Evolutionary conservation across 2,888 invertebrate genomes (phyloP), one percentile per base, ranked within the genome.

Genomic region (Euplagia quadripunctaria): DNA sequence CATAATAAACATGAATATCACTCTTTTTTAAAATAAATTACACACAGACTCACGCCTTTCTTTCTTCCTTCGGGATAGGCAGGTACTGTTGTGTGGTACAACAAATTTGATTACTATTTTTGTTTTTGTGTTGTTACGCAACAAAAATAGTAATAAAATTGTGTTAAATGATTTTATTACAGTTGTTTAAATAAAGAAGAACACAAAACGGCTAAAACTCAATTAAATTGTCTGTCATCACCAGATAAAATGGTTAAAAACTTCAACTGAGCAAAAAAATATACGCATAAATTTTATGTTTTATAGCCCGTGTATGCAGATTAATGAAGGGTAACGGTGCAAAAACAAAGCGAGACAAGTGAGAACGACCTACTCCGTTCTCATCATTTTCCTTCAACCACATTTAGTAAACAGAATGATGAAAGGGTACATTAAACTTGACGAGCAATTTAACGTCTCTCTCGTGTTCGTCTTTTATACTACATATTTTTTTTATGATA

Each of bases 341-440:
- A 58, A 42, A 68, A 58, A 68, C 42, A 52, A n/a, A 42, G n/a
- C 42, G 17, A 67, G 52, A n/a, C 41, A 43, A 68, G 42, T 58
- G 68, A 68, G 43, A 42, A 58, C n/a, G 20, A 55, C 9, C 55
- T 68, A n/a, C 55, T 55, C 43, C 20, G 14, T 68, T 42, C 20
- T 0, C 20, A 20, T 42, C 42, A 68, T 68, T 42, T 68, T 68
- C 42, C 55, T 43, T 58, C 42, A 20, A n/a, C 61, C 61, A 46
- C 20, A 31, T 69, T 69, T 69, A 46, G 31, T 61, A 49, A 69
- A 61, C 61, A 46, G 61, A 46, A 49, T 46, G 69, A 69, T 69
- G 69, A 69, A 49, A 68, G 46, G 49, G 61, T 69, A 69, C 69
- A 69, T 68, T 68, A 68, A 68, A 58, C 55, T 55, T 68, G 55